Evolutionary conservation across 2,113 vertebrate species (phyloP).

Genomic region (Leucopsar rothschildi): DNA sequence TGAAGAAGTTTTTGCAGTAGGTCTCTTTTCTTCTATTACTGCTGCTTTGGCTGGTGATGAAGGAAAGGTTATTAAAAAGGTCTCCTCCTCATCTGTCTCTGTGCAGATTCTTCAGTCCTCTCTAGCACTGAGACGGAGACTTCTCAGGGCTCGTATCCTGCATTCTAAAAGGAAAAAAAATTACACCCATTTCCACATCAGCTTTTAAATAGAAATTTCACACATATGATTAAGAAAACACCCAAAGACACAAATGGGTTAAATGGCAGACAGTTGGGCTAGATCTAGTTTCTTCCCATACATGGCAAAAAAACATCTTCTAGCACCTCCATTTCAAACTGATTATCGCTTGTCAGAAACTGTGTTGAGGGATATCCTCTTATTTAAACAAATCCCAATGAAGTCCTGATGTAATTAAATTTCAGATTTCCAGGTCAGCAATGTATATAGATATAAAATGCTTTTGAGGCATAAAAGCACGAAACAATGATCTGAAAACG

Average conservation of each 20-base stretch:
- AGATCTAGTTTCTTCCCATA: neutral
- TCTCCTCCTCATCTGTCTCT: neutral
- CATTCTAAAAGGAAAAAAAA: neutral
- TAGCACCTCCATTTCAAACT: neutral
- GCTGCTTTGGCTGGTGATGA: neutral
- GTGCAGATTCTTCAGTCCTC: neutral
- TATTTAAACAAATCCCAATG: neutral
- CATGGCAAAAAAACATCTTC: neutral
- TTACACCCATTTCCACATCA: rapidly evolving
- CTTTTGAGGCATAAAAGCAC: neutral
- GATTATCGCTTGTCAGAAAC: neutral
- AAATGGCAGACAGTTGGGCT: neutral
- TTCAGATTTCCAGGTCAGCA: neutral
- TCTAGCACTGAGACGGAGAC: neutral
- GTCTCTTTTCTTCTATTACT: neutral
- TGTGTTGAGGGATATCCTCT: neutral
- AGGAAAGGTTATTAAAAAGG: neutral
- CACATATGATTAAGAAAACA: neutral
- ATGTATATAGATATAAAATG: neutral
- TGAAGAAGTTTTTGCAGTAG: neutral
- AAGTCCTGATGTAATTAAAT: neutral
- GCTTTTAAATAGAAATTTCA: neutral
- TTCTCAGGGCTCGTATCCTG: neutral
- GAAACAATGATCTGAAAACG: neutral
- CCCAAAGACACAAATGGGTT: neutral